A percentile compares a stretch with the other conserved stretches of the same genome.
Evolutionary conservation across 2,888 invertebrate species (phyloP).

Genomic region (Panopea generosa): DNA sequence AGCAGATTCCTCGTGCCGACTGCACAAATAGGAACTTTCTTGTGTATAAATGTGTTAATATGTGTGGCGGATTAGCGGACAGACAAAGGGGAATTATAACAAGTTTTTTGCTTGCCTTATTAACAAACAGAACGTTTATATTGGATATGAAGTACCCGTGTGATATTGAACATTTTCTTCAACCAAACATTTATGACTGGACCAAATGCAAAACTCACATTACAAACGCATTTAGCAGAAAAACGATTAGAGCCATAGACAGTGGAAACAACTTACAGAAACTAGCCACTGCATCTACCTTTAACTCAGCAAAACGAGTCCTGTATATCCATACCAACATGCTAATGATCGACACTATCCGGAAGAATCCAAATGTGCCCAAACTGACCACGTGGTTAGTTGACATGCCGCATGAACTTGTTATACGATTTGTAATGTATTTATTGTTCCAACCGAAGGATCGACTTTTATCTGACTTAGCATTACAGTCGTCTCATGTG

Average conservation of each 20-base stretch:
- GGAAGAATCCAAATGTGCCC: neutral
- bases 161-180: slow-evolving; percentile 20
- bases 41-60: slow-evolving; percentile 18
- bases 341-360: slow-evolving; percentile 5
- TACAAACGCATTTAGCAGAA: neutral
- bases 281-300: neutral
- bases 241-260: neutral
- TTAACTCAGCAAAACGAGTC: neutral
- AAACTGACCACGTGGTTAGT: slow-evolving; percentile 22
- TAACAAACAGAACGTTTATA: slow-evolving; percentile 33
- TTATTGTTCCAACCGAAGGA: slow-evolving; percentile 23
- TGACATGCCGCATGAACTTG: slow-evolving; percentile 6
- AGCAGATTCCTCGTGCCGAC: neutral
- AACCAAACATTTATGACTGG: slow-evolving; percentile 38
- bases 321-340: slow-evolving; percentile 11
- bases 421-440: slow-evolving; percentile 11
- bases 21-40: slow-evolving; percentile 10
- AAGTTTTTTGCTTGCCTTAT: slow-evolving; percentile 29
- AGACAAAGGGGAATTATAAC: slow-evolving; percentile 37
- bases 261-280: neutral
- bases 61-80: slow-evolving; percentile 48
- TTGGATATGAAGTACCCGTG: slow-evolving; percentile 37
- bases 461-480: neutral
- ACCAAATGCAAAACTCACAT: slow-evolving; percentile 8
- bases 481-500: neutral